phyloP scores from a whole-genome alignment of 2,797 vertebrate genomes.

The Aldrovandia affinis region DNA sequence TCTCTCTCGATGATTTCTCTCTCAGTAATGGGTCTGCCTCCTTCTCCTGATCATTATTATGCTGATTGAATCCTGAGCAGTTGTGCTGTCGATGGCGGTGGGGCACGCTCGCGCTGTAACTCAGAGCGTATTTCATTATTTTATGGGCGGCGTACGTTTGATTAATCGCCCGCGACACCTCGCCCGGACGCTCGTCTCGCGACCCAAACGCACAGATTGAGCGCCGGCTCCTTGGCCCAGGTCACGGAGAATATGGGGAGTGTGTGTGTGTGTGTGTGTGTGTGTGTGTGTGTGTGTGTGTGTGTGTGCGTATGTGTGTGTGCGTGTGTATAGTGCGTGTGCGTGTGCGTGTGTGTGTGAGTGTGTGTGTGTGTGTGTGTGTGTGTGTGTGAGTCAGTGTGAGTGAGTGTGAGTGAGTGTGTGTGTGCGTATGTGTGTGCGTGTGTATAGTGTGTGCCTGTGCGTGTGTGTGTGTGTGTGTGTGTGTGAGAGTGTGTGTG shows the following conservation, averaged over 20 bases:
- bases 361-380: too few relatives aligned
- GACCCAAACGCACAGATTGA: background rate
- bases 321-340: too few relatives aligned
- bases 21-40: slow-evolving; percentile 64
- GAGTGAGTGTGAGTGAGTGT: background rate
- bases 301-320: too few relatives aligned
- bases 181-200: background rate
- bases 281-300: too few relatives aligned
- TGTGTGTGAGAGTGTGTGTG: background rate
- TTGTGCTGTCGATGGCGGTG: slow-evolving; percentile 44
- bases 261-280: background rate
- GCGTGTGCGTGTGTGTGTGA: too few relatives aligned
- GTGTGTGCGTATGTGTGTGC: background rate
- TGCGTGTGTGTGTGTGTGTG: background rate
- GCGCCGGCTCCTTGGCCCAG: too few relatives aligned
- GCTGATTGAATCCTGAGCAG: slow-evolving; percentile 67
- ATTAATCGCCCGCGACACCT: slow-evolving; percentile 12
- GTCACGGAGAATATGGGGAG: background rate
- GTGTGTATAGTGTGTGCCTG: background rate
- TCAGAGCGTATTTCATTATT: slow-evolving; percentile 26
- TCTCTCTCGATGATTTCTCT: slow-evolving; percentile 45
- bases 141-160: background rate
- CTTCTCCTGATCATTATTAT: slow-evolving; percentile 56
- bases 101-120: slow-evolving; percentile 39
- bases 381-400: too few relatives aligned